Evolutionary conservation across 1,140 invertebrate species (phyloP).

Genomic region (Piezodorus guildinii): DNA sequence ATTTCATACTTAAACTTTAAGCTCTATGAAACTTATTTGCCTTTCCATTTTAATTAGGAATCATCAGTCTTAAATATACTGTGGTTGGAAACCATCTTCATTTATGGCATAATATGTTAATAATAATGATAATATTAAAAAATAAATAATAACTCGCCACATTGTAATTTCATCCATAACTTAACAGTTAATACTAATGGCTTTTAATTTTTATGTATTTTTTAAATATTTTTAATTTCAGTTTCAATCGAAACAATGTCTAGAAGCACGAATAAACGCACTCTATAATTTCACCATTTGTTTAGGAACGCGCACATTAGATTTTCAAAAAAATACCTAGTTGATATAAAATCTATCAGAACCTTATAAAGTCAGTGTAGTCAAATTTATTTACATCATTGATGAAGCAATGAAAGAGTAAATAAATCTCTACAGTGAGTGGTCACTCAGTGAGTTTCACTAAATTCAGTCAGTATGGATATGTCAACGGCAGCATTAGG

Average conservation of each 20-base stretch:
- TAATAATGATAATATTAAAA: constrained; percentile 21
- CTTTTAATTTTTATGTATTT: constrained; percentile 6
- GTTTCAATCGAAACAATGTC: constrained; percentile 2
- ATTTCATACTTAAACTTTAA: constrained; percentile 6
- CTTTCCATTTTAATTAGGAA: not conserved
- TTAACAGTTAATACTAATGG: constrained; percentile 17
- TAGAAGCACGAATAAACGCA: constrained; percentile 11
- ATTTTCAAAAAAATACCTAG: constrained; percentile 2
- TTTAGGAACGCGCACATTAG: constrained; percentile 7
- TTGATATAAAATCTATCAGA: constrained; percentile 10
- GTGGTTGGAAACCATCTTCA: not conserved
- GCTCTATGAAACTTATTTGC: constrained; percentile 15
- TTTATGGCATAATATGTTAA: constrained; percentile 24
- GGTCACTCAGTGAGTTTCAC: not conserved
- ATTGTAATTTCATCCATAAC: not conserved
- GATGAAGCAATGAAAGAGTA: constrained; percentile 7
- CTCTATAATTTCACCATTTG: constrained; percentile 5
- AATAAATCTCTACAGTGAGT: not conserved
- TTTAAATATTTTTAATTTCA: constrained; percentile 5
- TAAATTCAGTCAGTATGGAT: constrained; percentile 8
- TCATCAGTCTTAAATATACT: constrained; percentile 20
- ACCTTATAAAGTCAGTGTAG: constrained; percentile 11
- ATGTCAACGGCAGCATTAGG: not conserved
- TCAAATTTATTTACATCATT: constrained; percentile 16
- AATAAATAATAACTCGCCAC: not conserved